Conservation (phyloP, 2,888 invertebrate genomes). For the Apocheima hispidaria region DNA sequence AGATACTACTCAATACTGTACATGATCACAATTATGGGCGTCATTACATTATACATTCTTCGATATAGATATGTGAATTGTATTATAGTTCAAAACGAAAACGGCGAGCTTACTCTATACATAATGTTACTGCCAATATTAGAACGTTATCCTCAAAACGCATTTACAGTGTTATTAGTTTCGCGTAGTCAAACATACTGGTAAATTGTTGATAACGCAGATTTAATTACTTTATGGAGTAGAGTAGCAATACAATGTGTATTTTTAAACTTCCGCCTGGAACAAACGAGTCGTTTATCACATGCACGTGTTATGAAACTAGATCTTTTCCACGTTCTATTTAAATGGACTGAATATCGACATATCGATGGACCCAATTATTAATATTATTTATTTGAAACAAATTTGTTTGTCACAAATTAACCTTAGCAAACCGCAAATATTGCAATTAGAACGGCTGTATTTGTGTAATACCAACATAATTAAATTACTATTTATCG, state of each 20-base stretch:
- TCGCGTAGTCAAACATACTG: slow-evolving; percentile 54
- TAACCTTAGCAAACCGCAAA: slow-evolving; percentile 26
- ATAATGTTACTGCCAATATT: background rate
- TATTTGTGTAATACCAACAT: slow-evolving; percentile 33
- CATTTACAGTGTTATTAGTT: too few species aligned
- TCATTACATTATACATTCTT: too few species aligned
- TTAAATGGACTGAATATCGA: slow-evolving; percentile 62
- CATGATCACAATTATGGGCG: too few species aligned
- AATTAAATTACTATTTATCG: slow-evolving; percentile 43
- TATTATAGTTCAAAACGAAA: too few species aligned
- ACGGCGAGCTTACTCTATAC: background rate
- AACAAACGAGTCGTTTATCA: slow-evolving; percentile 59
- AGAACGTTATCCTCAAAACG: background rate
- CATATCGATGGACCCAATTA: slow-evolving; percentile 51
- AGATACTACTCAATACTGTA: too few species aligned
- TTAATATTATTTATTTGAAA: slow-evolving; percentile 48
- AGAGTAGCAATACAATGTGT: slow-evolving; percentile 23
- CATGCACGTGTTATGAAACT: slow-evolving; percentile 66
- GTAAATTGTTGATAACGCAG: slow-evolving; percentile 47
- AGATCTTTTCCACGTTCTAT: slow-evolving; percentile 60
- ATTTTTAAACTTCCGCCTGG: slow-evolving; percentile 50
- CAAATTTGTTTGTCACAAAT: slow-evolving; percentile 26
- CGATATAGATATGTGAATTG: background rate
- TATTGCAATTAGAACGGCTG: slow-evolving; percentile 21
- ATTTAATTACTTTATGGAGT: slow-evolving; percentile 37